Evolutionary conservation across 2,113 vertebrate genomes (phyloP).

Genomic region (Chascanopsetta lugubris): DNA sequence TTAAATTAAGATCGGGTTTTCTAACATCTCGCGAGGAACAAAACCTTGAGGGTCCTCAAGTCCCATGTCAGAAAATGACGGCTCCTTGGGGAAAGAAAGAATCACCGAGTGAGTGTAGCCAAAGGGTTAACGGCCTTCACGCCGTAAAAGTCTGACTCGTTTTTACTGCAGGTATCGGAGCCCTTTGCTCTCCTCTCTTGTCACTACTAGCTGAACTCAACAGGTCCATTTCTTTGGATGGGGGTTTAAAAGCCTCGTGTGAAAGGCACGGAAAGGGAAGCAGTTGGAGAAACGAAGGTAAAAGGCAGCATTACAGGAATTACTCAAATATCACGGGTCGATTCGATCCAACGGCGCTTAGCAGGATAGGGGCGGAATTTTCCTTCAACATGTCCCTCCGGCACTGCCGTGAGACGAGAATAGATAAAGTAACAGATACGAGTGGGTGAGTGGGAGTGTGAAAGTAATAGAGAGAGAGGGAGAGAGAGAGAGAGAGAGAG

Average conservation of each 20-base stretch:
- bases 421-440: constrained; percentile 6
- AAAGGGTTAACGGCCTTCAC: background rate
- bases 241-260: constrained; percentile 4
- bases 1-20: constrained; percentile 2
- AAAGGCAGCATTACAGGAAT: constrained; percentile 1
- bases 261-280: constrained; percentile 3
- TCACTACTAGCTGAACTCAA: background rate
- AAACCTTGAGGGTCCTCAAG: background rate
- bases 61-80: background rate
- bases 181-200: background rate
- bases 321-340: background rate
- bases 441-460: constrained; percentile 1
- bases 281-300: background rate
- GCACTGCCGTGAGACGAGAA: background rate
- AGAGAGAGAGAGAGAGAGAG: background rate
- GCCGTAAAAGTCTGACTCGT: constrained; percentile 4
- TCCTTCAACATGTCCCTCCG: constrained; percentile 1
- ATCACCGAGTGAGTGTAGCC: background rate
- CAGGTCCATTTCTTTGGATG: constrained; percentile 6
- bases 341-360: background rate
- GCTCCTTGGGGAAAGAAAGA: background rate
- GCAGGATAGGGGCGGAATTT: constrained; percentile 13
- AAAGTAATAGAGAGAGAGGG: background rate
- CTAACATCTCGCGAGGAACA: constrained; percentile 1
- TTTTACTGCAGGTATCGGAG: background rate